Base-by-base conservation (phyloP, 2,888 invertebrate genomes). In the Papilio protenor region DNA sequence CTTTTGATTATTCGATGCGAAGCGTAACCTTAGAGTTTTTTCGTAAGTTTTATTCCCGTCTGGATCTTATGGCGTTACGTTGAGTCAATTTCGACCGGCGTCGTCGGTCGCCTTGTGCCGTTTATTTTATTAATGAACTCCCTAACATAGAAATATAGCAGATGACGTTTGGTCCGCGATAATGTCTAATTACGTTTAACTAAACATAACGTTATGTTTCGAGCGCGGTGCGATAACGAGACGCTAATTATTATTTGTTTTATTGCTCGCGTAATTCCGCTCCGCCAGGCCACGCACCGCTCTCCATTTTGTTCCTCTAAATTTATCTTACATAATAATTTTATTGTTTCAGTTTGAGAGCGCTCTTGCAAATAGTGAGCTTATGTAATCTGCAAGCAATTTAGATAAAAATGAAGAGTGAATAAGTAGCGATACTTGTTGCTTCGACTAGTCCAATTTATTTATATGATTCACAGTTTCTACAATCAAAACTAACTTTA, bases 171-270 rank as follows among this genome's bases (percentile, higher is more conserved):
- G 33, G 33, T 6, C 14, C 66, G 66, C 49, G 76, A 71, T 72
- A 72, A 52, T 47, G 5, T 59, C 27, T 49, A n/a, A 76, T 72
- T 72, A 71, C 21, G 23, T 49, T 61, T 59, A 14, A 61, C 23
- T 72, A 76, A 76, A 76, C 72, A 72, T 76, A 76, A 49, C 49
- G 16, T 49, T 27, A 11, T 10, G 33, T 33, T 33, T 0, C 18
- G 64, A 27, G 16, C 61, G n/a, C 66, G 40, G 11, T 16, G 23
- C 23, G 52, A 72, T 64, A 64, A 52, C 49, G 61, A 23, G 23
- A 71, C 18, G 40, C 49, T 64, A 23, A 72, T 72, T 40, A 47
- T 70, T 45, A 49, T 71, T 64, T 64, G 64, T 76, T 76, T 72
- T 52, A 64, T 40, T 40, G 52, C 12, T 8, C 8, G 47, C 45